These are phyloP conservation scores for Pterois miles DNA, from an alignment of 2,797 vertebrate genomes.

Conservation along the genomic window DNA sequence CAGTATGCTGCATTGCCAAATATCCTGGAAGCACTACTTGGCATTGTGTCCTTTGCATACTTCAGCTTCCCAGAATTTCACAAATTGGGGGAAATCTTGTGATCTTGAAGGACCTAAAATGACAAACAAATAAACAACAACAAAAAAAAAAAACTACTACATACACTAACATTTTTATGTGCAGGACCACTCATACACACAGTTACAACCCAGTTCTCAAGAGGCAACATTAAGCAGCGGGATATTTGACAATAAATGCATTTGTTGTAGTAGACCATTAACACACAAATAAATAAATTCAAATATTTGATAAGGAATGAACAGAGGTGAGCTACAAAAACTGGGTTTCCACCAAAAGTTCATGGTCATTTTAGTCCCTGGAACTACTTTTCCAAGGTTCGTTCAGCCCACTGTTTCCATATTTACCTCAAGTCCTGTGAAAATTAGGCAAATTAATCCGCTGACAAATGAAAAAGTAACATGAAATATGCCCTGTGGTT, in stretches of 20 bases:
- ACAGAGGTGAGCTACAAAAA: neutral
- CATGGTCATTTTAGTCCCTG: no score
- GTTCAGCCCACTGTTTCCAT: no score
- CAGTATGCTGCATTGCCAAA: neutral
- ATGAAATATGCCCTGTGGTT: no score
- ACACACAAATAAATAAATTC: neutral
- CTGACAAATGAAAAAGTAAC: no score
- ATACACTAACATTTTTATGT: neutral
- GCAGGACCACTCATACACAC: neutral
- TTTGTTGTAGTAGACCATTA: neutral
- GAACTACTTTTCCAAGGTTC: no score
- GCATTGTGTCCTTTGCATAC: neutral
- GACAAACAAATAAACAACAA: slow-evolving; percentile 16
- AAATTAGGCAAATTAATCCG: no score
- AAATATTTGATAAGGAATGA: neutral
- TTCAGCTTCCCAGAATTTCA: slow-evolving; percentile 13
- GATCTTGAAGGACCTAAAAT: slow-evolving; percentile 7
- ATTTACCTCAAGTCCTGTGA: no score
- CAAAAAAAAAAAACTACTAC: neutral
- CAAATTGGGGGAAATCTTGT: slow-evolving; percentile 20
- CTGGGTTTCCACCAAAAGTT: no score
- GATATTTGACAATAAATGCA: neutral
- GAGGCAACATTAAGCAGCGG: neutral
- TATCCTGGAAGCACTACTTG: neutral
- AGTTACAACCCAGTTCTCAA: neutral